A percentile compares a stretch with the other conserved stretches of the same genome.
Conservation (phyloP, 2,113 vertebrate species). For the Chamaetylas fuelleborni region DNA sequence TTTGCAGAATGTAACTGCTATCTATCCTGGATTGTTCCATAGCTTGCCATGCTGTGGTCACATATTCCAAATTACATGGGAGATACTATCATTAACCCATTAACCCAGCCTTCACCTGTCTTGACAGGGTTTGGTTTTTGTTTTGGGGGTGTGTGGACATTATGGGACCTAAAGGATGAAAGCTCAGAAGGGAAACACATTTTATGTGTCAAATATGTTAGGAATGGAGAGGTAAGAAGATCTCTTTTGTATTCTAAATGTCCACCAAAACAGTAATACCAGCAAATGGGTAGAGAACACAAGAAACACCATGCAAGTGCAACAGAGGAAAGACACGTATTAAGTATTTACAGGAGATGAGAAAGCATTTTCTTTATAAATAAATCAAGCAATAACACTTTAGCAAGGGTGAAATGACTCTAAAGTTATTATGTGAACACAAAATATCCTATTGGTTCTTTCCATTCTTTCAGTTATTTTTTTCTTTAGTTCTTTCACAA, state of each 20-base stretch:
- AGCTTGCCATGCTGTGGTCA: not conserved
- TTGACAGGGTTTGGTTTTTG: not conserved
- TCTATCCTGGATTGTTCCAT: not conserved
- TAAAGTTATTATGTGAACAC: not conserved
- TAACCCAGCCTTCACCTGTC: not conserved
- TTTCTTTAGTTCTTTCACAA: not conserved
- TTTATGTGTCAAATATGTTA: not conserved
- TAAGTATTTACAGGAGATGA: not conserved
- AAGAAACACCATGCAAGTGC: not conserved
- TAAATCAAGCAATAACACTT: not conserved
- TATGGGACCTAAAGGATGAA: not conserved
- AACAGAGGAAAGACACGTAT: accelerated
- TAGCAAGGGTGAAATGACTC: not conserved
- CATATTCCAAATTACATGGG: not conserved
- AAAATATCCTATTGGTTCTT: not conserved
- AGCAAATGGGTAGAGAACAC: not conserved
- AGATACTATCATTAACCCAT: not conserved
- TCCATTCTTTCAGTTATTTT: not conserved
- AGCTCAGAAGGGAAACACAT: not conserved
- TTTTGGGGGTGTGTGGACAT: not conserved
- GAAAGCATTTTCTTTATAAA: not conserved
- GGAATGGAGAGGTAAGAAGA: not conserved
- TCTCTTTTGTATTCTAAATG: not conserved
- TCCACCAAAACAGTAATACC: not conserved
- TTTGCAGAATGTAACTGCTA: not conserved